Percentiles rank a stretch among this genome's conserved stretches.
Evolutionary conservation across 2,797 vertebrate genomes (phyloP).

Genomic region (Botia almorhae): DNA sequence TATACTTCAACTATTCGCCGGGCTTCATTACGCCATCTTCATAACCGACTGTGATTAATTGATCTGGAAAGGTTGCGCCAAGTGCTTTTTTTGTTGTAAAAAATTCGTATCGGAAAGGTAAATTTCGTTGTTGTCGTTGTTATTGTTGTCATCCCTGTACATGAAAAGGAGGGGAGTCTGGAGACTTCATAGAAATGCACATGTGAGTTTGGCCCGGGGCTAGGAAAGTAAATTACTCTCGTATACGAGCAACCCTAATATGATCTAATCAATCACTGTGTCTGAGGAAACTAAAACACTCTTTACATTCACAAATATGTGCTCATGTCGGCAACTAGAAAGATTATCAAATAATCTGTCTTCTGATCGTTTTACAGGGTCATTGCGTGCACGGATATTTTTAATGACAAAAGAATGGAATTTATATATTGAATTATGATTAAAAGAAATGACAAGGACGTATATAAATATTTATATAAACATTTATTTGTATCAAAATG

Average conservation of each 20-base stretch:
- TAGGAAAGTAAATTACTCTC: slow-evolving; percentile 77
- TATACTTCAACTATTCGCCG: slow-evolving; percentile 6
- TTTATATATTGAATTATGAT: neutral
- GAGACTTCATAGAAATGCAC: slow-evolving; percentile 76
- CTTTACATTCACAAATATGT: slow-evolving; percentile 18
- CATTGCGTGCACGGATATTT: neutral
- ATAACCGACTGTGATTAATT: slow-evolving; percentile 37
- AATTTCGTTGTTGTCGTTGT: slow-evolving; percentile 63
- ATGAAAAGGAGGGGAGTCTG: slow-evolving; percentile 70
- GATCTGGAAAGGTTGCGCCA: slow-evolving; percentile 16
- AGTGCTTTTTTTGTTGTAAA: slow-evolving; percentile 38
- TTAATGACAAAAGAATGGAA: neutral
- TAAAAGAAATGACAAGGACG: neutral
- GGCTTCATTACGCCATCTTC: slow-evolving; percentile 29
- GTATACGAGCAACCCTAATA: slow-evolving; percentile 79
- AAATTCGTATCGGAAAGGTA: slow-evolving; percentile 43
- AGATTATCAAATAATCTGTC: slow-evolving; percentile 19
- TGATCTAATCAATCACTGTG: slow-evolving; percentile 80
- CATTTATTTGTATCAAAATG: neutral
- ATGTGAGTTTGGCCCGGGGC: slow-evolving; percentile 70
- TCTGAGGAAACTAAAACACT: slow-evolving; percentile 73
- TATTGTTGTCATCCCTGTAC: slow-evolving; percentile 76
- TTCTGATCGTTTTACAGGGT: neutral
- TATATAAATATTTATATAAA: neutral
- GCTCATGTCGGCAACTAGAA: slow-evolving; percentile 29